Evolutionary conservation across 2,888 invertebrate genomes (phyloP).

Genomic region (Oligia strigilis): DNA sequence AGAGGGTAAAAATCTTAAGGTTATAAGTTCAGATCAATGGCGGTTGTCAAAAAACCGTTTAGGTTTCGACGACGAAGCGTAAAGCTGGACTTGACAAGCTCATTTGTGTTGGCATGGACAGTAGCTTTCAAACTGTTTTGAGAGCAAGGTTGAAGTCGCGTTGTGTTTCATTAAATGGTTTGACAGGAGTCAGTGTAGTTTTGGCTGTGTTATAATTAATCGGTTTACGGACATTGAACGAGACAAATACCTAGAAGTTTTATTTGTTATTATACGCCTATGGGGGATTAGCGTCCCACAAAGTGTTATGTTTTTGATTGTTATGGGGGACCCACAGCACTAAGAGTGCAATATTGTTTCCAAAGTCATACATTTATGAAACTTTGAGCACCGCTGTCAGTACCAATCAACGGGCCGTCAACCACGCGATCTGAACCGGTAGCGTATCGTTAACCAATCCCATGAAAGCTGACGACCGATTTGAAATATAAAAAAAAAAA

Average conservation of each 20-base stretch:
- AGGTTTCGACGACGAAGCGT: conserved; percentile 15
- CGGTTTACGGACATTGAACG: too few relatives aligned
- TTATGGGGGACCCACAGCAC: not conserved
- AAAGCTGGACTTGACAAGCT: conserved; percentile 14
- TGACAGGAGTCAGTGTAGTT: not conserved
- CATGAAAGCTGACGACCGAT: conserved; percentile 60
- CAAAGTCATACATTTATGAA: conserved; percentile 3
- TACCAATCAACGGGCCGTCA: conserved; percentile 61
- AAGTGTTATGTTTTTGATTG: too few relatives aligned
- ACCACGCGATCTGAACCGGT: conserved; percentile 51
- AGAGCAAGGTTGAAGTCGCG: too few relatives aligned
- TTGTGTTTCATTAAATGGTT: not conserved
- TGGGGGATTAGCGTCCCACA: too few relatives aligned
- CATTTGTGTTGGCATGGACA: conserved; percentile 7
- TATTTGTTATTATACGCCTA: too few relatives aligned
- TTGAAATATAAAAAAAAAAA: conserved; percentile 12
- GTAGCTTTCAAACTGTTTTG: conserved; percentile 18
- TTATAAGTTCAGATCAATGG: not conserved
- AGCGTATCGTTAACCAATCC: conserved; percentile 64
- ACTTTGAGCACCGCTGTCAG: conserved; percentile 35
- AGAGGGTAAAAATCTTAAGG: too few relatives aligned
- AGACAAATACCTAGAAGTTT: too few relatives aligned
- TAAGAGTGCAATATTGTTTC: not conserved
- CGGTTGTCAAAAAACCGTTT: conserved; percentile 34
- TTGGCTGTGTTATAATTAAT: not conserved